phyloP scores from a whole-genome alignment of 2,888 invertebrate species.

The Drosophila fungiperda region DNA sequence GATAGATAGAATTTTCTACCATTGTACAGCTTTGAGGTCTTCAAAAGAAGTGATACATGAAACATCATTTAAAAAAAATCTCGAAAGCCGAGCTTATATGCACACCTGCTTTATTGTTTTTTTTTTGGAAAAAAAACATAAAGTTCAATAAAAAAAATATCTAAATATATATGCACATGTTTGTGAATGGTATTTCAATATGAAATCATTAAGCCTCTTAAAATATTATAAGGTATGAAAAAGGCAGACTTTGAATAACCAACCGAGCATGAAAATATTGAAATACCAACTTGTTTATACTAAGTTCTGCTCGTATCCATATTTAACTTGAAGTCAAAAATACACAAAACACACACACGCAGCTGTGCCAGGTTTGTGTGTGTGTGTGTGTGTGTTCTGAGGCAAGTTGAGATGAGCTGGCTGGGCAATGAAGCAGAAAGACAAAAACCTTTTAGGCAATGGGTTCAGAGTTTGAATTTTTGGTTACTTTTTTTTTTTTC shows the following conservation, averaged over 20 bases:
- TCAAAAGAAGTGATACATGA: no score
- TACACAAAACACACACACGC: conserved; percentile 29
- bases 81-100: no score
- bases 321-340: conserved; percentile 58
- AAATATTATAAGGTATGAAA: conserved; percentile 9
- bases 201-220: background rate
- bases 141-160: background rate
- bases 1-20: no score
- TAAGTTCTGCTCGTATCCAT: conserved; percentile 36
- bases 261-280: conserved; percentile 57
- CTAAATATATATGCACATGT: background rate
- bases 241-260: conserved; percentile 23
- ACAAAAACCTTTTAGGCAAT: conserved; percentile 67
- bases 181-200: background rate
- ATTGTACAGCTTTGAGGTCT: no score
- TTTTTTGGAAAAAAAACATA: no score
- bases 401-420: conserved; percentile 58
- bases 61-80: no score
- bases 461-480: conserved; percentile 31
- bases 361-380: background rate
- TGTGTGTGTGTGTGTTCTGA: conserved; percentile 22
- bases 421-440: conserved; percentile 66
- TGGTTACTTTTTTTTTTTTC: conserved; percentile 3
- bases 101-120: no score
- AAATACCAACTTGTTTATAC: conserved; percentile 44